Evolutionary conservation across 2,888 invertebrate species (phyloP).

Genomic region (Hydrotaea diabolus): DNA sequence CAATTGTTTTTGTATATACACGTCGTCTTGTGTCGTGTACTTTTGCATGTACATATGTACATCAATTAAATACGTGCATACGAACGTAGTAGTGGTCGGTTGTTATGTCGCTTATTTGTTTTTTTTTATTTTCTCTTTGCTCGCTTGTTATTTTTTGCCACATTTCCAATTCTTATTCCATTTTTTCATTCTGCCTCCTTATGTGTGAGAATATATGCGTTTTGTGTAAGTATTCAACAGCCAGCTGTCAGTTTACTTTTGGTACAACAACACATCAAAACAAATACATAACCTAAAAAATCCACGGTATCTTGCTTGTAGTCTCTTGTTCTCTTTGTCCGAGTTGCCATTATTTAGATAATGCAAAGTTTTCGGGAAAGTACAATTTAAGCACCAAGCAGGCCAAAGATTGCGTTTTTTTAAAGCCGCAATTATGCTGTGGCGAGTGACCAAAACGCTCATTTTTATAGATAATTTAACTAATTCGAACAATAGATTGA

Average conservation of each 20-base stretch:
- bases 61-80: neutral
- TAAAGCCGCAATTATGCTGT: too few species aligned
- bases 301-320: neutral
- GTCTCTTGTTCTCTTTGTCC: neutral
- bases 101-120: slow-evolving; percentile 5
- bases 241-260: neutral
- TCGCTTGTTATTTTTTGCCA: slow-evolving; percentile 13
- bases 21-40: too few species aligned
- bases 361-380: too few species aligned
- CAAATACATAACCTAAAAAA: slow-evolving; percentile 31
- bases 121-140: slow-evolving; percentile 6
- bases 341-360: too few species aligned
- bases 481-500: too few species aligned
- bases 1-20: neutral
- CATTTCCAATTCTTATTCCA: slow-evolving; percentile 4
- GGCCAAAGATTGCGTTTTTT: too few species aligned
- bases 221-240: neutral
- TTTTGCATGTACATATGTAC: neutral
- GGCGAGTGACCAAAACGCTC: too few species aligned
- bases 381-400: too few species aligned
- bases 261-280: neutral
- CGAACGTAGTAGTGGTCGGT: neutral
- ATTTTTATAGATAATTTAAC: too few species aligned
- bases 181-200: neutral
- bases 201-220: neutral